Evolutionary conservation across 2,113 vertebrate genomes (phyloP).

Genomic region (Ramphastos sulfuratus): DNA sequence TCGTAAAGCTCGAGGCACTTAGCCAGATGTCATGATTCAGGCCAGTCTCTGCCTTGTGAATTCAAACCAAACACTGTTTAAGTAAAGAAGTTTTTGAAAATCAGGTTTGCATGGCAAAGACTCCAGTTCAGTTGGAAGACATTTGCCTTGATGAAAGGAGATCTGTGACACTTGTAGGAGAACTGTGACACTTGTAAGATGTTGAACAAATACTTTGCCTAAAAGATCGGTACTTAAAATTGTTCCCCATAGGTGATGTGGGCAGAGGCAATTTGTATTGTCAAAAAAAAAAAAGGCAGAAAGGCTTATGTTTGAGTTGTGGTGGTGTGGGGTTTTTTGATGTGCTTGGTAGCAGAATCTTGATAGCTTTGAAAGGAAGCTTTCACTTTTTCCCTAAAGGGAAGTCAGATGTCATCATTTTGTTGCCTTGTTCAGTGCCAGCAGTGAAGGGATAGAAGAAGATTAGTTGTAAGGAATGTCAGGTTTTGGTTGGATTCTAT

Average conservation of each 20-base stretch:
- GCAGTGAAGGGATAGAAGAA: neutral
- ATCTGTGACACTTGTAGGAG: neutral
- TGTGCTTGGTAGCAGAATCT: neutral
- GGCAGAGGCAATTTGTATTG: neutral
- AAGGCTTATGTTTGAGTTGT: neutral
- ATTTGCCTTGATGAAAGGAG: neutral
- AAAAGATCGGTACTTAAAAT: neutral
- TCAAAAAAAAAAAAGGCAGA: neutral
- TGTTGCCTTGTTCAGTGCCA: neutral
- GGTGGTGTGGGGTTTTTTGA: neutral
- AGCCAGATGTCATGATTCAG: neutral
- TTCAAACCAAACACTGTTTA: neutral
- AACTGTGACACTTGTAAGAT: neutral
- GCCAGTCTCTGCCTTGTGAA: neutral
- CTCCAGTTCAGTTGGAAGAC: neutral
- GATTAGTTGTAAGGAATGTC: neutral
- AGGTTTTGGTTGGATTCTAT: neutral
- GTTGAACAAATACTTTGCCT: neutral
- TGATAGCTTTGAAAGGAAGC: neutral
- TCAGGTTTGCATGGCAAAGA: neutral
- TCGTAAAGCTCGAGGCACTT: neutral
- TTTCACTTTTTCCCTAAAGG: neutral
- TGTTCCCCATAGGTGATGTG: neutral
- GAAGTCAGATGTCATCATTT: neutral
- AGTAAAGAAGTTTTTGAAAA: neutral